Conservation (phyloP, 2,797 vertebrate species). For the Garrulus glandarius region DNA sequence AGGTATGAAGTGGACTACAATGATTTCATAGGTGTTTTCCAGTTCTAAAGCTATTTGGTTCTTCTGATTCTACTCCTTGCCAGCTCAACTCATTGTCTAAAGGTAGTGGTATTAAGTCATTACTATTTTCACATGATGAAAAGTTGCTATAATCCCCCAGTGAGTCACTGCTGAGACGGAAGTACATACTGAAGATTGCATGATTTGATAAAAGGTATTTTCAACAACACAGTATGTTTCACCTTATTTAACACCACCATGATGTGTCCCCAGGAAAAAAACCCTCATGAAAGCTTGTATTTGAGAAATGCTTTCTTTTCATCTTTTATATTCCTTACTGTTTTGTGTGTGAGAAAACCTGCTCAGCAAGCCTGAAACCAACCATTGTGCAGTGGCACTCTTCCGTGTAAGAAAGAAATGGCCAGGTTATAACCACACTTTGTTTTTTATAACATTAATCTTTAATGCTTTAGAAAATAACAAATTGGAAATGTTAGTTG, state of each 20-base stretch:
- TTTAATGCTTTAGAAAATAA: neutral
- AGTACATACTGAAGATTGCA: neutral
- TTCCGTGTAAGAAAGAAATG: neutral
- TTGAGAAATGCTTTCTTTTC: neutral
- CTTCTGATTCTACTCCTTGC: neutral
- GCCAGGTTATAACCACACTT: neutral
- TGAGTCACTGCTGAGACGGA: constrained; percentile 22
- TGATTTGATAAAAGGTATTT: constrained; percentile 16
- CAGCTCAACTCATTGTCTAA: neutral
- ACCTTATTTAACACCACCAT: neutral
- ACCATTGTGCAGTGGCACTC: neutral
- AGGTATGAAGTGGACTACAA: neutral
- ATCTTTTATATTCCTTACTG: neutral
- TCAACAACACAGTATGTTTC: neutral
- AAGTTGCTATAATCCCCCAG: neutral
- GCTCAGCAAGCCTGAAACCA: neutral
- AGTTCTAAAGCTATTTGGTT: neutral
- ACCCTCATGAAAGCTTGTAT: neutral
- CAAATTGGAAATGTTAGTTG: neutral
- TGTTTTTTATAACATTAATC: neutral
- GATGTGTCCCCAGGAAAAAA: neutral
- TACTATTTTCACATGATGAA: neutral
- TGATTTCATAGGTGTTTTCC: neutral
- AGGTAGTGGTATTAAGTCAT: neutral
- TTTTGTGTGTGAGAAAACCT: neutral